Percentiles rank a stretch among this genome's conserved stretches.
Evolutionary conservation across 2,888 invertebrate species (phyloP).

Genomic region (Achlya flavicornis): DNA sequence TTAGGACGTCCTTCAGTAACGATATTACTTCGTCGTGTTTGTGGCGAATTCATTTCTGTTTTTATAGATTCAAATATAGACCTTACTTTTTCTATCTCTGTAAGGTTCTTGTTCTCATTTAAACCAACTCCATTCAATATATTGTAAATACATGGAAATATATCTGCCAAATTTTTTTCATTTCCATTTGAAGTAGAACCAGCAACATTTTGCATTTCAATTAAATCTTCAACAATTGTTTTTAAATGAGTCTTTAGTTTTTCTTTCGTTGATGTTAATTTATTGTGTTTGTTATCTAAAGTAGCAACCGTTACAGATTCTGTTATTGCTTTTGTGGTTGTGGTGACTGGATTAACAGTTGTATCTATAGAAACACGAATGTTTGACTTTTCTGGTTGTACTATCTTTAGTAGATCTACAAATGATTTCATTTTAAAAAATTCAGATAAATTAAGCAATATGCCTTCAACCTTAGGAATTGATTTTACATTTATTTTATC

Average conservation of each 20-base stretch:
- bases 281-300: constrained; percentile 22
- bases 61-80: constrained; percentile 56
- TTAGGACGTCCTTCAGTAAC: constrained; percentile 46
- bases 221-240: constrained; percentile 64
- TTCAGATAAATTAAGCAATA: constrained; percentile 67
- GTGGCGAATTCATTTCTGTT: constrained; percentile 43
- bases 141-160: constrained; percentile 69
- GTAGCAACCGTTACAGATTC: constrained; percentile 7
- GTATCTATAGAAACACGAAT: constrained; percentile 5
- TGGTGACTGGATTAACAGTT: constrained; percentile 18
- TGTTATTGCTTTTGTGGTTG: constrained; percentile 12
- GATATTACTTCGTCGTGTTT: constrained; percentile 46
- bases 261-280: constrained; percentile 53
- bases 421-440: constrained; percentile 71
- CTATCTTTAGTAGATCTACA: constrained; percentile 60
- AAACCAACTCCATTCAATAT: constrained; percentile 48
- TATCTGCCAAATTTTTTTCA: constrained; percentile 55
- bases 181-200: constrained; percentile 40
- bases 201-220: constrained; percentile 59
- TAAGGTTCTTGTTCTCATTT: constrained; percentile 20
- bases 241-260: constrained; percentile 69
- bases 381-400: constrained; percentile 34
- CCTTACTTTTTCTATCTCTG: constrained; percentile 45
- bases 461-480: constrained; percentile 55
- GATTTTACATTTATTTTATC: constrained; percentile 23